Percentiles rank a stretch among this genome's conserved stretches.
phyloP scores from a whole-genome alignment of 2,797 vertebrate species.

The Sandelia bainsii region DNA sequence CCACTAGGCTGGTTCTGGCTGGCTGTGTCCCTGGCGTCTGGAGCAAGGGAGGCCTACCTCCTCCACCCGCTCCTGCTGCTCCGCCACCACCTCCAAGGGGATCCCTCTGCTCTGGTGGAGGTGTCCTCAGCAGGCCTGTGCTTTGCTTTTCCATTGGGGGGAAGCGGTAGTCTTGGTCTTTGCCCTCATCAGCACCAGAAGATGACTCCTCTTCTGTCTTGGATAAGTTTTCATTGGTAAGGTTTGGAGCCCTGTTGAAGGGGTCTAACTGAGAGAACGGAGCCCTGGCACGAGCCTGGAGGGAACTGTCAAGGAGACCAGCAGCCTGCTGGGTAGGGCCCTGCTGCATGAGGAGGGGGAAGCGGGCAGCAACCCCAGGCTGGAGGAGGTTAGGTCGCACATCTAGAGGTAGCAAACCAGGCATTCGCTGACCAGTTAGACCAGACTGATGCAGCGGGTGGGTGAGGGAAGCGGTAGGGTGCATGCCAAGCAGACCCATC shows the following conservation, averaged over 20 bases:
- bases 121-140: conserved; percentile 90
- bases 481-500: conserved; percentile 90
- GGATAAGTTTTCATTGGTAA: conserved; percentile 83
- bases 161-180: conserved; percentile 98
- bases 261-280: conserved; percentile 93
- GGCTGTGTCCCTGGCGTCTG: conserved; percentile 78
- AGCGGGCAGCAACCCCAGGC: conserved; percentile 80
- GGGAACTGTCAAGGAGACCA: conserved; percentile 87
- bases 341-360: conserved; percentile 92
- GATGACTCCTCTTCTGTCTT: conserved; percentile 89
- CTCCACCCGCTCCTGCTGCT: conserved; percentile 81
- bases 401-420: conserved; percentile 92
- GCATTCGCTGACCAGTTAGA: conserved; percentile 90
- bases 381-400: conserved; percentile 91
- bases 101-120: conserved; percentile 91
- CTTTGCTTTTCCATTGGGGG: conserved; percentile 90
- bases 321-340: conserved; percentile 86
- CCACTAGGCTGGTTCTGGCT: conserved; percentile 77
- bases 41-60: conserved; percentile 76
- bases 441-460: conserved; percentile 90
- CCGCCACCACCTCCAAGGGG: conserved; percentile 86
- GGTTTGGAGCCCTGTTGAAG: conserved; percentile 88
- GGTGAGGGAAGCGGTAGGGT: conserved; percentile 87
- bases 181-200: conserved; percentile 90
- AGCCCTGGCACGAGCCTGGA: conserved; percentile 90